Evolutionary conservation across 2,797 vertebrate species (phyloP), one percentile per base, ranked within the genome.

Genomic region (Okamejei kenojei): DNA sequence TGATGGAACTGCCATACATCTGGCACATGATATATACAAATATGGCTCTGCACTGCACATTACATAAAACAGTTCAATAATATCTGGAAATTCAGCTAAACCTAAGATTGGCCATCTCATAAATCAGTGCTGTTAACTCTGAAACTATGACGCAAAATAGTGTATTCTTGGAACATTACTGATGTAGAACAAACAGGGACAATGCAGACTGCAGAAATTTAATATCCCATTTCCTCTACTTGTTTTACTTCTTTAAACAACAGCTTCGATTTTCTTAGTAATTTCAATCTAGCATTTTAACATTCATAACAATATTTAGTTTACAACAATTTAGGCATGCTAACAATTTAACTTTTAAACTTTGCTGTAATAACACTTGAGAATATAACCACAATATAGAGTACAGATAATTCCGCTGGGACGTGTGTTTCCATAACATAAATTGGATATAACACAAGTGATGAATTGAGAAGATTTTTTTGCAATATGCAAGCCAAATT

Each of bases 171-270:
- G 94, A 93, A 95, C 9, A 11, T 21, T 91, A 35, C 68, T 15
- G 68, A 35, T 54, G 32, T 54, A 54, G 10, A 54, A 71, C 88
- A 82, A 92, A 79, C 93, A 23, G 63, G 90, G 93, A 94, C 81
- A 93, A 95, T 94, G 26, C 77, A 95, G 94, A 93, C 94, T 93
- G 94, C 90, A 94, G 94, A 94, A 94, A 94, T 93, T 93, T 80
- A 93, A 93, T 93, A 94, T 93, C 93, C 17, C 81, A 93, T 94
- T 95, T 95, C 95, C 93, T 91, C 32, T 35, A 35, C 86, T 82
- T 54, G 8, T 63, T 90, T 91, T 74, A 65, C 54, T 91, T 68
- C 71, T 74, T 29, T 91, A 91, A 74, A 91, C 35, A 91, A 26
- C 90, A 45, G 45, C 45, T 54, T 26, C 23, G 61, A 9, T 54